A percentile compares a stretch with the other conserved stretches of the same genome.
Evolutionary conservation across 2,888 invertebrate species (phyloP).

Genomic region (Allygus modestus): DNA sequence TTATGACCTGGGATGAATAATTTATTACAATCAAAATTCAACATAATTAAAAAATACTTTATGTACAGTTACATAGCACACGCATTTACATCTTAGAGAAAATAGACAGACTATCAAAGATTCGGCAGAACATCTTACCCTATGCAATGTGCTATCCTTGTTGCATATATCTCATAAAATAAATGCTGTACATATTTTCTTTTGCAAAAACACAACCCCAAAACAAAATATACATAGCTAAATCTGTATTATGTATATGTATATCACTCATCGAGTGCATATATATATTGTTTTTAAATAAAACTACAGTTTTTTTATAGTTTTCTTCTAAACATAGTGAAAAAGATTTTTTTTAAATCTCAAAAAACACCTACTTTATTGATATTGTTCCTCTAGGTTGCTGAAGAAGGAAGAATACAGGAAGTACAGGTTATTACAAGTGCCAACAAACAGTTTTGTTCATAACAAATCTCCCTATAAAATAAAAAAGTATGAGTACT

Average conservation of each 20-base stretch:
- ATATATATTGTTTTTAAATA: no score
- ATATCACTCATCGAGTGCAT: no score
- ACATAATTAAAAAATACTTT: conserved; percentile 51
- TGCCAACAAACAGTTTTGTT: not conserved
- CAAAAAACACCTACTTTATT: no score
- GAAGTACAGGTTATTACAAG: not conserved
- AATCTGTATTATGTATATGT: no score
- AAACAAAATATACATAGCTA: not conserved
- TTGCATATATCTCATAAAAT: conserved; percentile 1
- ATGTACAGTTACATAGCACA: conserved; percentile 39
- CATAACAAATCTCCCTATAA: not conserved
- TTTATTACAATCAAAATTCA: conserved; percentile 54
- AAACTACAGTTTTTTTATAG: no score
- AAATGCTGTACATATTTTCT: conserved; percentile 9
- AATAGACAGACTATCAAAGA: conserved; percentile 17
- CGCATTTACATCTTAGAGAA: conserved; percentile 24
- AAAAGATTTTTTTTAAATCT: no score
- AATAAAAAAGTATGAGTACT: not conserved
- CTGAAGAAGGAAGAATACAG: not conserved
- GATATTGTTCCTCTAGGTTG: no score
- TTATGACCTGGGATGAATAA: conserved; percentile 5
- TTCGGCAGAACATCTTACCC: conserved; percentile 17
- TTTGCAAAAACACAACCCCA: conserved; percentile 15
- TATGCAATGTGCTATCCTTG: conserved; percentile 10
- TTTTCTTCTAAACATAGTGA: no score